Base-by-base conservation (phyloP, 2,888 invertebrate species). In the Bugula neritina region DNA sequence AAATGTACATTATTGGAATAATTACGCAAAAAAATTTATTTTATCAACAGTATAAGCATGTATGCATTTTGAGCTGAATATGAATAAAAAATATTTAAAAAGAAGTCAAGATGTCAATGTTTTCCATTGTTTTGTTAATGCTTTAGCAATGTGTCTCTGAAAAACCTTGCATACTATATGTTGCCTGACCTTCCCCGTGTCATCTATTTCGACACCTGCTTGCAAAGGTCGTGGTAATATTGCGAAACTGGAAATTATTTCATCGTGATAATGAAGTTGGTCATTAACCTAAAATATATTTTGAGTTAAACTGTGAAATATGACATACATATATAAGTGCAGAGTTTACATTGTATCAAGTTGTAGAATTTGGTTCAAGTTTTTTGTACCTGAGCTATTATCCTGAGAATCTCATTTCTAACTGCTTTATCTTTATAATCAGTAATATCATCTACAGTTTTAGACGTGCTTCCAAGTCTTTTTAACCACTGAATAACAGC, bases 401-500 rank as follows among this genome's bases (percentile, higher is more conserved):
- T 31, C 10, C 63, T 21, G 27, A 63, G 63, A 25, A 63, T 13
- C n/a, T 25, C 63, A 29, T 63, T 63, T 5, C 31, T 63, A 13
- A 63, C 27, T 31, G 31, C 29, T n/a, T 63, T 63, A 31, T 63
- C 63, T 63, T 63, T 63, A 27, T 63, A 63, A 34, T 63, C 5
- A 31, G 27, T 29, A 29, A 63, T n/a, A 13, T 63, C 63, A 2
- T 25, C 31, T 10, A 29, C 17, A 63, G 10, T 13, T 5, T 25
- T 27, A 17, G 63, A 21, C 27, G 10, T 25, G 31, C 31, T 63
- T 13, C 63, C 63, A 13, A 63, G 10, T 31, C 31, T 63, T 21
- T 21, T 63, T 2, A 63, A 31, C 63, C 63, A 63, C 31, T 63
- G 27, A 5, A 34, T 31, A 29, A 27, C 27, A 29, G 63, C 27